Conservation (phyloP, 2,797 vertebrate species). For the Acrossocheilus wenchowensis region DNA sequence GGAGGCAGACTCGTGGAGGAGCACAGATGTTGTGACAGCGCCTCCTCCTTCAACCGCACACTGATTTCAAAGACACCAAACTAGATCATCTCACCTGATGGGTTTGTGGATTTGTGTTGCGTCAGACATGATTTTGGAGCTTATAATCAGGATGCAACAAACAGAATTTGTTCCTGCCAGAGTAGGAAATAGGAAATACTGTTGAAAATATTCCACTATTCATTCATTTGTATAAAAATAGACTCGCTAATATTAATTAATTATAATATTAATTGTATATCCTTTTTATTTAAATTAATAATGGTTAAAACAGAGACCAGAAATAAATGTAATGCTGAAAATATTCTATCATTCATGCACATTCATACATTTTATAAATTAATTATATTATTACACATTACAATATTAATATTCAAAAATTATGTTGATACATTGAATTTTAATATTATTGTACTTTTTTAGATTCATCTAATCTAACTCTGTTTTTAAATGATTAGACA, state of each 20-base stretch:
- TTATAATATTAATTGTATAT: background rate
- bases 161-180: background rate
- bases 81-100: slow-evolving; percentile 44
- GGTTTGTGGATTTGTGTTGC: slow-evolving; percentile 12
- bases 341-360: background rate
- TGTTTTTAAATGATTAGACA: background rate
- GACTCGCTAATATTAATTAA: background rate
- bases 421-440: background rate
- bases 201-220: background rate
- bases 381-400: background rate
- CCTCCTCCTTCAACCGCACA: slow-evolving; percentile 20
- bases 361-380: background rate
- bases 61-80: slow-evolving; percentile 42
- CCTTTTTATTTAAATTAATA: background rate
- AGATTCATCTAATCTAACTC: too few species aligned
- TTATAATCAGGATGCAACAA: background rate
- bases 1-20: slow-evolving; percentile 42
- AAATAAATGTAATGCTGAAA: background rate
- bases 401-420: background rate
- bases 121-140: background rate
- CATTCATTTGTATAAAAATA: background rate
- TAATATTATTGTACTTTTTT: background rate
- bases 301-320: background rate
- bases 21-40: slow-evolving; percentile 55
- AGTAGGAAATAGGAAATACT: too few species aligned